Evolutionary conservation across 2,113 vertebrate species (phyloP), one percentile per base, ranked within the genome.

Genomic region (Actenoides lindsayi): DNA sequence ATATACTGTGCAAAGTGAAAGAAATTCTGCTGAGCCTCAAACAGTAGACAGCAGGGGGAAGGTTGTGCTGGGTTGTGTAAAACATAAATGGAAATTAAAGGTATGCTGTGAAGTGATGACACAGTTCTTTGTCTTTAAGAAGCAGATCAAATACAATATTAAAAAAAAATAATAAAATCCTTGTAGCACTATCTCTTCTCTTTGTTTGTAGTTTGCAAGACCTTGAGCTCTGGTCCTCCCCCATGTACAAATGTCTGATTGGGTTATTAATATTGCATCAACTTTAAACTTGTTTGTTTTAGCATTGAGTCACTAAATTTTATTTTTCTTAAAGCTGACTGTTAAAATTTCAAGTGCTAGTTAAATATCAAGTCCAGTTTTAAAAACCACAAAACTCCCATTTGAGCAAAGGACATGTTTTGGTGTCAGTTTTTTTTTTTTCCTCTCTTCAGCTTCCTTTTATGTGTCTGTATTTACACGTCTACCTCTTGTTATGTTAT

Each of bases 211-310:
- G 81, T 93, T 90, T 94, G 69, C 25, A 89, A 89, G 95, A 97
- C 97, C 89, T 97, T 97, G 96, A 95, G 20, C 96, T 96, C 92
- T 97, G 93, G 74, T 97, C 96, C 97, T 97, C 97, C 97, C 97
- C 93, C 81, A 83, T n/a, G 27, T 79, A 95, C 90, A 87, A 92
- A 91, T 90, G 41, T 89, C 94, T 95, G 96, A 97, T 96, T 97
- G 94, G 96, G 69, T 97, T 97, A 95, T 97, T 97, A 97, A 97
- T 95, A 89, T 96, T 97, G 95, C 96, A 95, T 96, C 96, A 97
- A 91, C 90, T 79, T 93, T 62, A 83, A 89, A 51, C 94, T 87
- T 82, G 87, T 95, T 97, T 97, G 79, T 30, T 96, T 93, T 94
- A 97, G 89, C 24, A 60, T 82, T 37, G 69, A 91, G 74, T 92